Evolutionary conservation across 2,113 vertebrate genomes (phyloP), one percentile per base, ranked within the genome.

Genomic region (Pan paniscus): DNA sequence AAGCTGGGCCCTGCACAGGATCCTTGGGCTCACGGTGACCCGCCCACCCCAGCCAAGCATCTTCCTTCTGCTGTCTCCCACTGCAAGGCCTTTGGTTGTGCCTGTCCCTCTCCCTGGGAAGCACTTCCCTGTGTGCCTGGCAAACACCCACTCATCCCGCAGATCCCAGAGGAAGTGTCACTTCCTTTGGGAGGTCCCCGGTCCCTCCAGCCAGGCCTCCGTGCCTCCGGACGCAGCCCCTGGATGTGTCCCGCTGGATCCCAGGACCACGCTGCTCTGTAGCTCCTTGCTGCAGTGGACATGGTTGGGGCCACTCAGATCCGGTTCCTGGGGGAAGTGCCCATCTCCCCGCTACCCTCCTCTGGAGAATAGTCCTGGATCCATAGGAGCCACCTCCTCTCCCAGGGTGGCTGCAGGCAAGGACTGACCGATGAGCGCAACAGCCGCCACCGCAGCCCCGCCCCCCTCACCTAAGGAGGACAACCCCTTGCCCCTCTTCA

Each of bases 231-330:
- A 10, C 30, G 17, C 46, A 8, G 75, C 27, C 25, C 25, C 9
- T 11, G 50, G 6, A 8, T 38, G 32, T 57, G 55, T 12, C 43
- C 59, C 11, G 3, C 4, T 13, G 9, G 10, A 48, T 8, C 61
- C 80, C 2, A 3, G 48, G 43, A 5, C 38, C 7, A 0, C 8
- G 1, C 7, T 18, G 20, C 6, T 0, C 8, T 23, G 8, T 10
- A 2, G 5, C 1, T 3, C 25, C 22, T 52, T 55, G 43, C 20
- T 48, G 57, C n/a, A 6, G 46, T 1, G 3, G 27, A 11, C 13
- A 0, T 27, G 5, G 59, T 38, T 64, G 17, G 40, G 2, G 22
- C 73, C 43, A 4, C 73, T 14, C 43, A 43, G 25, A 68, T 68
- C 20, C 22, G 6, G 32, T 32, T 73, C n/a, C 13, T 18, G 1